Conservation (phyloP, 2,797 vertebrate genomes). For the Hapalemur alaotrensis region DNA sequence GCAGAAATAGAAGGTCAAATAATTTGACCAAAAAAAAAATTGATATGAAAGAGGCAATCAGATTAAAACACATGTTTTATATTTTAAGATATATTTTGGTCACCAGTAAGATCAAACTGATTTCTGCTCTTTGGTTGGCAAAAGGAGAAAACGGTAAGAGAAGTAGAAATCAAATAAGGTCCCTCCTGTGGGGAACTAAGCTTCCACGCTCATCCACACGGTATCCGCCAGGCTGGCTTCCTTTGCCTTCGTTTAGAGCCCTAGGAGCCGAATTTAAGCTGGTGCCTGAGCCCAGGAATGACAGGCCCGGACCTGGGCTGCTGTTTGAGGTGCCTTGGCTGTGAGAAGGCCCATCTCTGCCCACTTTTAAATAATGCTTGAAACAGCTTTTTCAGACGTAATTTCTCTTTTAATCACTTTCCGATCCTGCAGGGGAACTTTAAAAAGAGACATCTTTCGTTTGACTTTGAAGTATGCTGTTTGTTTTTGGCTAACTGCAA, state of each 20-base stretch:
- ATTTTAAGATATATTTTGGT: conserved; percentile 26
- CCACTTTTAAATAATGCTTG: conserved; percentile 68
- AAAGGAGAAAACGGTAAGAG: neutral
- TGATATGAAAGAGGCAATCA: conserved; percentile 17
- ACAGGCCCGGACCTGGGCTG: neutral
- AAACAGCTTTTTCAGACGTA: conserved; percentile 56
- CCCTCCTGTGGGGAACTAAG: neutral
- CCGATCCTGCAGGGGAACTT: conserved; percentile 62
- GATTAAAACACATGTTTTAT: neutral
- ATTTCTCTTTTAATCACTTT: conserved; percentile 73
- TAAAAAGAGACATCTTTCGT: conserved; percentile 66
- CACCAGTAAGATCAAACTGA: neutral
- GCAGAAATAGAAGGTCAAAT: conserved; percentile 38
- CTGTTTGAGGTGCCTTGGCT: conserved; percentile 53
- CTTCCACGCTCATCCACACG: neutral
- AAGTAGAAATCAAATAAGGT: neutral
- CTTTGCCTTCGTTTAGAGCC: neutral
- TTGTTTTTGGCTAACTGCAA: conserved; percentile 70
- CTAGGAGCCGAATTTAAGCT: neutral
- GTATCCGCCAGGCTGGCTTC: neutral
- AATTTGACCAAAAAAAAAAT: neutral
- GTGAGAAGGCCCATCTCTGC: conserved; percentile 57
- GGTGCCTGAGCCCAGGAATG: neutral
- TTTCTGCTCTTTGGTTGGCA: neutral
- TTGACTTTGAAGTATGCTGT: conserved; percentile 69